These are phyloP conservation scores for Prietella phreatophila DNA, from an alignment of 2,113 vertebrate species.

Conservation along the genomic window DNA sequence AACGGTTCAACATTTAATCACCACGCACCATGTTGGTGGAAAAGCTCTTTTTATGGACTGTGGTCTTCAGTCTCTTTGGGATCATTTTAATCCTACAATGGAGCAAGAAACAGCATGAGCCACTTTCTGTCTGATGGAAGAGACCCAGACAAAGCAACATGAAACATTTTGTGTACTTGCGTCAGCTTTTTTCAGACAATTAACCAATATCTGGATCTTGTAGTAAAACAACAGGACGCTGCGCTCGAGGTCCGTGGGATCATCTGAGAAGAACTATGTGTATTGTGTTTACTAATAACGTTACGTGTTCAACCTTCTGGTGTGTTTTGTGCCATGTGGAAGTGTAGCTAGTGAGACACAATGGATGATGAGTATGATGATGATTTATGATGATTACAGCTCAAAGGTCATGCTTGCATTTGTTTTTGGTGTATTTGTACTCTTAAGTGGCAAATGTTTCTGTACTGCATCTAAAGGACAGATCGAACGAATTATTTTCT, in stretches of 20 bases:
- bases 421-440: conserved; percentile 6
- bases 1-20: background rate
- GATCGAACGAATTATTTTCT: conserved; percentile 52
- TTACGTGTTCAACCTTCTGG: conserved; percentile 34
- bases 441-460: conserved; percentile 16
- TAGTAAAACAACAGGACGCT: conserved; percentile 14
- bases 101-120: conserved; percentile 63
- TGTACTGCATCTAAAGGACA: conserved; percentile 36
- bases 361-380: conserved; percentile 2
- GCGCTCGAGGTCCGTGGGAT: background rate
- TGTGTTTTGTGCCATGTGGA: conserved; percentile 37
- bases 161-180: background rate
- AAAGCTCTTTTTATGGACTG: background rate
- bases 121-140: conserved; percentile 56
- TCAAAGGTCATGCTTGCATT: background rate
- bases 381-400: conserved; percentile 6
- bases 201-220: background rate
- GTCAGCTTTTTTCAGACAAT: background rate
- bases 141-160: background rate
- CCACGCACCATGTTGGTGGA: background rate
- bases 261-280: conserved; percentile 31
- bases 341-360: conserved; percentile 6
- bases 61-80: background rate
- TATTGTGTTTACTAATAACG: conserved; percentile 49
- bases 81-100: conserved; percentile 19